Evolutionary conservation across 2,113 vertebrate genomes (phyloP), one percentile per base, ranked within the genome.

Genomic region (Xiphophorus maculatus): DNA sequence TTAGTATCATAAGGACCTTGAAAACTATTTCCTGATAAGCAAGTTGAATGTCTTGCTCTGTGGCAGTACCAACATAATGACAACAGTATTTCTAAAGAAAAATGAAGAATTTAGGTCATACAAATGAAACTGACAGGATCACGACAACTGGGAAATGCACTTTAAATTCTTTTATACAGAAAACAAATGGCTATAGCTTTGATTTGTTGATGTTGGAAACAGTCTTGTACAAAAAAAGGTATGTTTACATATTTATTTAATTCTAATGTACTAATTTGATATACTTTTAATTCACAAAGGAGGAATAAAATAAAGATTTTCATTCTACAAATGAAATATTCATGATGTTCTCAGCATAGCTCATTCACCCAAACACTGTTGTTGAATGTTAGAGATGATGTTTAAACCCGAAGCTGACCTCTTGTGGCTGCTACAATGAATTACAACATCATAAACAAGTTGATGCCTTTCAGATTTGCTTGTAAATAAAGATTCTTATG

Each of bases 141-240:
- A 54, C 32, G 2, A 68, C 37, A 22, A 63, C 64, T 35, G 61
- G 35, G 40, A 77, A 81, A 75, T 10, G 82, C 84, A 88, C 80
- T 88, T 90, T 87, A 85, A 69, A n/a, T 58, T 71, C 30, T 51
- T 29, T 69, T 69, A 37, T 29, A 33, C 0, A 10, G 27, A 37
- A 22, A 37, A 33, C 1, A 32, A 72, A 69, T 29, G 63, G 35
- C 54, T 30, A n/a, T 61, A 1, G 22, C 64, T 63, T 63, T 1
- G 66, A 64, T 82, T 78, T 35, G 30, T 69, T 33, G 44, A 63
- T 3, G 32, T 72, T 51, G 27, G 27, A 66, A 29, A 66, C 35
- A 10, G 63, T 63, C 12, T 42, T 71, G 74, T 51, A 69, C 64
- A 62, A 73, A 37, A 30, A 79, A 64, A 19, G 71, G 35, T 73